These are phyloP conservation scores for Orientallactaga sibirica DNA, from an alignment of 2,797 vertebrate genomes.

Conservation along the genomic window DNA sequence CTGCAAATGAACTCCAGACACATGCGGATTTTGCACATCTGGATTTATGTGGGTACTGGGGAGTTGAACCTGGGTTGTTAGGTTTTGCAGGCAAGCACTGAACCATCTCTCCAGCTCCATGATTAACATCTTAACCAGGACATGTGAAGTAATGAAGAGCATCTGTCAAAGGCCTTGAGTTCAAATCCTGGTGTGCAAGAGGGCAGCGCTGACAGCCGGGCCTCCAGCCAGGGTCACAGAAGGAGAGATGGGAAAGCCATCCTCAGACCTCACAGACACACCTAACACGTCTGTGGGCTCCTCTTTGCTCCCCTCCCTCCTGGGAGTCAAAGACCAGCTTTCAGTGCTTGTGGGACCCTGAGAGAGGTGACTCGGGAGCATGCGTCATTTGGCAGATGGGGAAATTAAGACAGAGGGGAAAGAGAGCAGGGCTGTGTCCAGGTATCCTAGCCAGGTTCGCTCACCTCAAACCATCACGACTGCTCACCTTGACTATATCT, in stretches of 20 bases:
- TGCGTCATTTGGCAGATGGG: neutral
- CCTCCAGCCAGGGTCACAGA: neutral
- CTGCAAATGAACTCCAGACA: no score
- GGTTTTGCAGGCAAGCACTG: no score
- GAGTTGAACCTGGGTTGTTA: no score
- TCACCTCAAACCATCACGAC: neutral
- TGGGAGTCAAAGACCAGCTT: neutral
- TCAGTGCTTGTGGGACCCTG: neutral
- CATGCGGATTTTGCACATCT: no score
- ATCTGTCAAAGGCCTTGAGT: neutral
- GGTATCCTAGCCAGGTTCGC: neutral
- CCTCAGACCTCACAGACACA: neutral
- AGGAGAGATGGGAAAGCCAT: neutral
- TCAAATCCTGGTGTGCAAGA: neutral
- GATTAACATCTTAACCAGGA: neutral
- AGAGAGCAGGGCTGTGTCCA: neutral
- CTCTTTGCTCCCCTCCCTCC: neutral
- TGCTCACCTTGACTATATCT: neutral
- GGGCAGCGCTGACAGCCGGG: neutral
- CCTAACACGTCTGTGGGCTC: neutral
- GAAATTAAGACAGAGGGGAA: neutral
- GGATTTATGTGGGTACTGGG: no score
- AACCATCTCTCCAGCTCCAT: no score
- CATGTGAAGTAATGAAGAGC: neutral
- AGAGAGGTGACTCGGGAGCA: neutral